Conservation (phyloP, 2,888 invertebrate genomes). For the Zaprionus lineosus region DNA sequence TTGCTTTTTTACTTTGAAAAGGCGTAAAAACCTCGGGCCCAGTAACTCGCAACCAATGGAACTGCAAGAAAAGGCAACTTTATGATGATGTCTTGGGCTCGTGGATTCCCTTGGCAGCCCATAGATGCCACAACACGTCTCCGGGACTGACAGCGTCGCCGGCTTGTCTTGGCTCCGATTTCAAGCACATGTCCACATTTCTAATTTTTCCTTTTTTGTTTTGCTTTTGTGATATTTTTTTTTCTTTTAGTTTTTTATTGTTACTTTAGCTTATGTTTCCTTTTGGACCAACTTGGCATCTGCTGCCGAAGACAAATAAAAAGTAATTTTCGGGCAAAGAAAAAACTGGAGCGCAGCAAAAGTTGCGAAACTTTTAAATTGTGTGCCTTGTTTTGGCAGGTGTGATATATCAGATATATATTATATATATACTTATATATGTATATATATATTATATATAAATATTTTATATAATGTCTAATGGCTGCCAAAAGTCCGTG, state of each 20-base stretch:
- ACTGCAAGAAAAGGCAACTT: too few species aligned
- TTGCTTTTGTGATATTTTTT: too few species aligned
- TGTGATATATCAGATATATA: constrained; percentile 45
- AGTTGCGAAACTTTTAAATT: constrained; percentile 44
- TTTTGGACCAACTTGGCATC: constrained; percentile 32
- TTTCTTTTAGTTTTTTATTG: background rate
- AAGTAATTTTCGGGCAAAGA: constrained; percentile 19
- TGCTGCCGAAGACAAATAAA: constrained; percentile 25
- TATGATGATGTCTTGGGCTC: too few species aligned
- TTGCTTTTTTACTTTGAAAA: too few species aligned
- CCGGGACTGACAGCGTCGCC: constrained; percentile 51
- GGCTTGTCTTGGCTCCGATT: constrained; percentile 57
- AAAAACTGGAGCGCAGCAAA: constrained; percentile 51
- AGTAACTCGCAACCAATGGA: too few species aligned
- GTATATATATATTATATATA: background rate
- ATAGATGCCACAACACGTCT: background rate
- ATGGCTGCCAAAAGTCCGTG: constrained; percentile 23
- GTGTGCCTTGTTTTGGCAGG: constrained; percentile 29
- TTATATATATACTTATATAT: too few species aligned
- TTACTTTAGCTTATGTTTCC: too few species aligned
- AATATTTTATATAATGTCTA: too few species aligned
- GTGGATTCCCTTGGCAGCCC: too few species aligned
- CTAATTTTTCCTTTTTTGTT: background rate
- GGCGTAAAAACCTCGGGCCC: too few species aligned
- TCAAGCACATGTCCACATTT: constrained; percentile 46